Percentiles rank a stretch among this genome's conserved stretches.
Conservation (phyloP, 92 coral and sea anemone species). For the Zoanthus sociatus region DNA sequence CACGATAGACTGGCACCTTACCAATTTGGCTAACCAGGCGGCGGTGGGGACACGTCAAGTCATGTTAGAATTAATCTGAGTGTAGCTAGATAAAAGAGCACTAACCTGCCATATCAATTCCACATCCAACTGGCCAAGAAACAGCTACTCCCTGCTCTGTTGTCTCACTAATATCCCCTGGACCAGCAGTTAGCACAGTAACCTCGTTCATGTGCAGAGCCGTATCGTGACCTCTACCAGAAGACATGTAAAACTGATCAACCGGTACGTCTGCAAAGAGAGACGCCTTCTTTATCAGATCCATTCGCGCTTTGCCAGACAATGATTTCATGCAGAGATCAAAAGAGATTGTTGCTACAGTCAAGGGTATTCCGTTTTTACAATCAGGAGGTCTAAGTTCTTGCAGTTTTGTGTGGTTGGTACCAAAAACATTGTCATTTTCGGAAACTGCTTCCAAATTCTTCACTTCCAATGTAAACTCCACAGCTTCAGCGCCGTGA, state of each 20-base stretch:
- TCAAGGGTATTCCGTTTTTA: slow-evolving; percentile 74
- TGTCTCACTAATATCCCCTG: slow-evolving; percentile 88
- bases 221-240: slow-evolving; percentile 92
- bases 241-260: slow-evolving; percentile 68
- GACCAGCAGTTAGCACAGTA: slow-evolving; percentile 92
- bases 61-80: too few species aligned
- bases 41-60: too few species aligned
- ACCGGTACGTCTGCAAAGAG: slow-evolving; percentile 70
- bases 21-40: too few species aligned
- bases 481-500: slow-evolving; percentile 42
- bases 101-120: slow-evolving; percentile 79
- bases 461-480: slow-evolving; percentile 73
- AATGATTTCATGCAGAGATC: slow-evolving; percentile 82
- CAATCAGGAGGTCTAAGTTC: slow-evolving; percentile 69
- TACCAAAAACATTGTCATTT: slow-evolving; percentile 50
- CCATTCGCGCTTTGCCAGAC: slow-evolving; percentile 78
- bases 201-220: slow-evolving; percentile 88
- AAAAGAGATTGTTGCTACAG: slow-evolving; percentile 90
- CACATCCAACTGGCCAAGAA: slow-evolving; percentile 97
- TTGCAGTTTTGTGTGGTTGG: slow-evolving; percentile 80
- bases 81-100: background rate
- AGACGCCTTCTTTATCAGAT: slow-evolving; percentile 74
- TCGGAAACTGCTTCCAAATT: slow-evolving; percentile 76
- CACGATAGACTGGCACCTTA: too few species aligned
- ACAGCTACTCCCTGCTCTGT: slow-evolving; percentile 86